These are phyloP conservation scores for Caenorhabditis inopinata DNA, from an alignment of 1,140 invertebrate species.

Conservation along the genomic window DNA sequence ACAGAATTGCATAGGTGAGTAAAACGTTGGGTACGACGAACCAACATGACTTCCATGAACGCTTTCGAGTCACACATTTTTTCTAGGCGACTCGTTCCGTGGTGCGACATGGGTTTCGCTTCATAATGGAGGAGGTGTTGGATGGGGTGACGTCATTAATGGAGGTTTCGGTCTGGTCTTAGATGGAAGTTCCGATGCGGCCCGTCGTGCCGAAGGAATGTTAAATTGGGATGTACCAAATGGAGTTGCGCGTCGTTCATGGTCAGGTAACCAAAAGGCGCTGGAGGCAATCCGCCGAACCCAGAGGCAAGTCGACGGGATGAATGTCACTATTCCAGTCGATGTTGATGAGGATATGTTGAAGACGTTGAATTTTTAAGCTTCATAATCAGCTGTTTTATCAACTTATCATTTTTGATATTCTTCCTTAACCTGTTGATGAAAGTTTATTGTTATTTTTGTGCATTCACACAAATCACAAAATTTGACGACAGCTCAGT, in stretches of 20 bases:
- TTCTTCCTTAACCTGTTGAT: too few species aligned
- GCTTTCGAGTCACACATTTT: background rate
- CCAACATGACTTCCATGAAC: too few species aligned
- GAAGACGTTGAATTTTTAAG: background rate
- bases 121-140: constrained; percentile 75
- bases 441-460: too few species aligned
- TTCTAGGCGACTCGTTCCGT: constrained; percentile 67
- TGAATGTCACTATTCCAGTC: constrained; percentile 59
- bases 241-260: constrained; percentile 69
- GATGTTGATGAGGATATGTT: constrained; percentile 50
- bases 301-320: constrained; percentile 43
- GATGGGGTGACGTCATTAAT: constrained; percentile 76
- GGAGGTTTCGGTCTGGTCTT: constrained; percentile 75
- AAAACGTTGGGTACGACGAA: too few species aligned
- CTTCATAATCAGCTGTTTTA: too few species aligned
- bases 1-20: constrained; percentile 74
- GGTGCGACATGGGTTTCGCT: constrained; percentile 76
- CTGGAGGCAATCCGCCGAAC: constrained; percentile 58
- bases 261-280: constrained; percentile 60
- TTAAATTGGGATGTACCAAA: constrained; percentile 75
- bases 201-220: constrained; percentile 69
- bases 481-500: too few species aligned
- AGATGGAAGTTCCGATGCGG: constrained; percentile 72
- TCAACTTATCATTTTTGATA: too few species aligned
- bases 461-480: too few species aligned